Evolutionary conservation across 2,888 invertebrate genomes (phyloP).

Genomic region (Ametastegia equiseti): DNA sequence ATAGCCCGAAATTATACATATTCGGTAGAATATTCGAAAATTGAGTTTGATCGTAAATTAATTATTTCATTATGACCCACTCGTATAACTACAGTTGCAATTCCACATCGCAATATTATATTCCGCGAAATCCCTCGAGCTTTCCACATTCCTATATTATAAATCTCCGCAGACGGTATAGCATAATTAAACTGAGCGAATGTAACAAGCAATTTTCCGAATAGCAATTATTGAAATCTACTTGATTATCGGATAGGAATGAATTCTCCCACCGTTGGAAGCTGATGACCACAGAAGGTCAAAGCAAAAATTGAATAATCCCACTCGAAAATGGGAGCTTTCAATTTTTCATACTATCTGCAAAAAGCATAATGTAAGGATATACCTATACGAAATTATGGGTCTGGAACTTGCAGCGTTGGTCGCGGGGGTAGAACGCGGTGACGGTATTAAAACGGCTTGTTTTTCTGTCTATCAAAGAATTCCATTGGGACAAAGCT

Average conservation of each 20-base stretch:
- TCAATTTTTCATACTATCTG: background rate
- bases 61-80: background rate
- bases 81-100: no score
- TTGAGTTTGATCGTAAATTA: background rate
- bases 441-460: slow-evolving; percentile 34
- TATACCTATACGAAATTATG: background rate
- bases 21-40: background rate
- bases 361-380: no score
- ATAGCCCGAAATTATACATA: background rate
- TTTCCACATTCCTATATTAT: no score
- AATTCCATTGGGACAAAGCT: slow-evolving; percentile 53
- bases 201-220: background rate
- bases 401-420: background rate
- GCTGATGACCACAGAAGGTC: background rate
- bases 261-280: background rate
- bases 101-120: no score
- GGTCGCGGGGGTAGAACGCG: background rate
- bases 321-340: background rate
- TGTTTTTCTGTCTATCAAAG: slow-evolving; percentile 47
- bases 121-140: no score
- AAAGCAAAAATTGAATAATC: background rate
- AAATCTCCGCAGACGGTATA: background rate
- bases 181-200: background rate
- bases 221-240: background rate
- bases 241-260: background rate